A percentile compares a stretch with the other conserved stretches of the same genome.
phyloP scores from a whole-genome alignment of 2,113 vertebrate genomes.

The Campylomormyrus tamandua region DNA sequence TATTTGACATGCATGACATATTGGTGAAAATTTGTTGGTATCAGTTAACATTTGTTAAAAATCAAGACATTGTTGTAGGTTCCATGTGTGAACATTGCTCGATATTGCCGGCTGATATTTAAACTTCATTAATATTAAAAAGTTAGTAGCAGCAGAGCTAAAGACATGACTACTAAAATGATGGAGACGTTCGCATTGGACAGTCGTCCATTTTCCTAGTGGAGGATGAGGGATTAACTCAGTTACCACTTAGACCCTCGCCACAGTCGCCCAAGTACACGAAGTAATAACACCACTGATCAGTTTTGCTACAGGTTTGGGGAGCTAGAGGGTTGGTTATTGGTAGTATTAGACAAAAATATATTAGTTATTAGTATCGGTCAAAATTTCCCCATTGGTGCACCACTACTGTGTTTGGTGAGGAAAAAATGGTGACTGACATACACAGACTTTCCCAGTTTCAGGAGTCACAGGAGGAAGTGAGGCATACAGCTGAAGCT shows the following conservation, averaged over 20 bases:
- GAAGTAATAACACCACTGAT: no score
- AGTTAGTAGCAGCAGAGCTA: no score
- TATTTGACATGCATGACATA: not conserved
- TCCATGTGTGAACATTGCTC: no score
- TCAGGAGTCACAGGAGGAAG: not conserved
- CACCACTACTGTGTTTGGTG: not conserved
- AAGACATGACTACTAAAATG: no score
- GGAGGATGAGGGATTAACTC: not conserved
- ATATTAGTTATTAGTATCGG: no score
- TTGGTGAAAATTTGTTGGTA: not conserved
- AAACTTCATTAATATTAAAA: no score
- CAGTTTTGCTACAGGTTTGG: no score
- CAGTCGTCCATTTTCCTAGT: not conserved
- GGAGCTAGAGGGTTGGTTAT: no score
- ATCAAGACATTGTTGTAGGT: not conserved
- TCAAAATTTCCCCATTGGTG: no score
- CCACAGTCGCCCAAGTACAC: no score
- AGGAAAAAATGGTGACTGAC: not conserved
- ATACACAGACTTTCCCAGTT: not conserved
- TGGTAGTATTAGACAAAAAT: no score
- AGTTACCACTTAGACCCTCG: not conserved
- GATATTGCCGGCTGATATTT: no score
- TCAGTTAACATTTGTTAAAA: not conserved
- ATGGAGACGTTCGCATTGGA: not conserved
- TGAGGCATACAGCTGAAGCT: not conserved